These are phyloP conservation scores for Ips typographus DNA, from an alignment of 1,140 invertebrate genomes.

Conservation along the genomic window DNA sequence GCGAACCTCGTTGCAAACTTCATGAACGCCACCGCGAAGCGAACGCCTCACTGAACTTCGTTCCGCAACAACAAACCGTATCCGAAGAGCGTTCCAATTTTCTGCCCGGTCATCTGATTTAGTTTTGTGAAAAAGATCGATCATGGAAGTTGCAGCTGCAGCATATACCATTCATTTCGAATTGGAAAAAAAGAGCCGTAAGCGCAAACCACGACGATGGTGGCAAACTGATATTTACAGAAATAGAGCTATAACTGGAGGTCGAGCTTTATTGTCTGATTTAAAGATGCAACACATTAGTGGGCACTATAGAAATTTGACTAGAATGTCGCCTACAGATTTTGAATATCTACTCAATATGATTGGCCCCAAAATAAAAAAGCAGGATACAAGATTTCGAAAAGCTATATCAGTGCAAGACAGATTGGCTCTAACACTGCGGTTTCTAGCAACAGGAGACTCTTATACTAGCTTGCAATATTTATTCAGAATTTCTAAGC, in stretches of 20 bases:
- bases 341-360: conserved; percentile 41
- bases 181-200: background rate
- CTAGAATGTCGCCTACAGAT: conserved; percentile 39
- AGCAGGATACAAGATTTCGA: conserved; percentile 42
- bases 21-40: no score
- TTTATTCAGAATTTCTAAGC: conserved; percentile 45
- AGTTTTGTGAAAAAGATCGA: no score
- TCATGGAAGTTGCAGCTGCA: no score
- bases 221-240: conserved; percentile 7
- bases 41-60: no score
- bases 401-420: conserved; percentile 41
- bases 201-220: conserved; percentile 1
- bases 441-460: conserved; percentile 47
- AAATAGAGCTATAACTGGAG: conserved; percentile 5
- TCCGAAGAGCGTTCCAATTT: no score
- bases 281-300: background rate
- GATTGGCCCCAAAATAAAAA: conserved; percentile 40
- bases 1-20: no score
- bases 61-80: no score
- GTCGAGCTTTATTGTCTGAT: conserved; percentile 1
- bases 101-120: no score
- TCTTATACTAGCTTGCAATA: conserved; percentile 42
- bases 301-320: conserved; percentile 32
- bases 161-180: no score
- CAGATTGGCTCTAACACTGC: conserved; percentile 42